Base-by-base conservation (phyloP, 1,140 invertebrate species). In the Ridgeia piscesae region DNA sequence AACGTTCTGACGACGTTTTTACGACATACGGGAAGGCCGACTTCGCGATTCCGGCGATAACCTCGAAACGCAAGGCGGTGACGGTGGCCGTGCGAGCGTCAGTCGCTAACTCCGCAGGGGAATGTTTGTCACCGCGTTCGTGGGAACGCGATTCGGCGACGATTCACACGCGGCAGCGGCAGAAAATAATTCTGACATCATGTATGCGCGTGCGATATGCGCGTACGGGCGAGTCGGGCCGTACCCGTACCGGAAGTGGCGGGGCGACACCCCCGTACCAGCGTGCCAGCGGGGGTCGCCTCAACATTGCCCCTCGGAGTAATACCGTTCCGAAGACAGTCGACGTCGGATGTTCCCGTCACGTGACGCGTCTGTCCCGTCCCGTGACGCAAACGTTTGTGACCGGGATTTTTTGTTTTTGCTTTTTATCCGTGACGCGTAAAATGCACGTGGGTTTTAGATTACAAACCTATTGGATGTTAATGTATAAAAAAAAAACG, bases 101-200 rank as follows among this genome's bases (percentile, higher is more conserved):
- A n/a, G n/a, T n/a, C n/a, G n/a, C n/a, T n/a, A 77, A 9, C 58
- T 77, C 58, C 58, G 58, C 58, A 77, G 58, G 58, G 58, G 58
- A 27, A 31, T 77, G 58, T 31, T 77, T 31, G 58, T 77, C 58
- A 21, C 58, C 17, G 27, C 58, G 58, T 77, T 77, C 58, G 58
- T 77, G 58, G 58, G 58, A 77, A 77, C 58, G 27, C 58, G 17
- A 77, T 77, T 77, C 58, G 58, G 58, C 58, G 58, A 31, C 58
- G 58, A 77, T 77, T 77, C 58, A 77, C 58, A 77, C 58, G 58
- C 58, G 58, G 58, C n/a, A n/a, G n/a, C n/a, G n/a, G n/a, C 58
- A 77, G 58, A 77, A 77, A 77, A 77, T 77, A 77, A 77, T 77
- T 77, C 58, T 77, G 58, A 77, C 58, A 77, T 77, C 58, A 77